phyloP scores from a whole-genome alignment of 2,888 invertebrate species.

The Synanthedon andrenaeformis region DNA sequence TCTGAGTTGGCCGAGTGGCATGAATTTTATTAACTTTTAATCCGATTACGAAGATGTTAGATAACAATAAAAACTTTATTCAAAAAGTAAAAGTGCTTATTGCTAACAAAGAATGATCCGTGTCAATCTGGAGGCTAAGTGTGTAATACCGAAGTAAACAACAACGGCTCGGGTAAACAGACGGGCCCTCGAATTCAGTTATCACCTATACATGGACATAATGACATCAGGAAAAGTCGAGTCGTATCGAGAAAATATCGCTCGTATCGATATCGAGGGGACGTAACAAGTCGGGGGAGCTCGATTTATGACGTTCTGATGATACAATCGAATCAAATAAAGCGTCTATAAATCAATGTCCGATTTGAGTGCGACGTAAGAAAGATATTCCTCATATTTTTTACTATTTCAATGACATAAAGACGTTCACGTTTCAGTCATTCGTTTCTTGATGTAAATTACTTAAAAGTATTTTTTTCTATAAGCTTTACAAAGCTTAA shows the following conservation, averaged over 20 bases:
- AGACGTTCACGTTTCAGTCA: no score
- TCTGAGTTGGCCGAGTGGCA: no score
- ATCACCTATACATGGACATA: conserved; percentile 44
- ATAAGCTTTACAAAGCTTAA: no score
- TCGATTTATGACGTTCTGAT: conserved; percentile 66
- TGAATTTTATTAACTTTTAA: no score
- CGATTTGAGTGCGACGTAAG: conserved; percentile 32
- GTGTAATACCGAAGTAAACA: conserved; percentile 10
- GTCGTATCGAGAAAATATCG: conserved; percentile 36
- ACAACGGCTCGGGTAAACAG: conserved; percentile 18
- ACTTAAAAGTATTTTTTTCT: no score
- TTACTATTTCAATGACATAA: conserved; percentile 4
- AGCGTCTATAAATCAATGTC: conserved; percentile 65
- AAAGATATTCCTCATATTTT: conserved; percentile 28
- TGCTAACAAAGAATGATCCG: no score
- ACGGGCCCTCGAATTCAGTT: conserved; percentile 38
- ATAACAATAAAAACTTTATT: no score
- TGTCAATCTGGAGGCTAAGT: no score
- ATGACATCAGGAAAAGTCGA: conserved; percentile 25
- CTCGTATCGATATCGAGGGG: conserved; percentile 5
- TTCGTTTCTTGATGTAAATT: no score
- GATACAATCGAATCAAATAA: conserved; percentile 70
- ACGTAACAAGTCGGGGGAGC: conserved; percentile 16
- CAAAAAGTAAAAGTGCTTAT: no score
- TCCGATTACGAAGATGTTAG: no score